A percentile compares a stretch with the other conserved stretches of the same genome.
phyloP scores from a whole-genome alignment of 2,797 vertebrate genomes.

The Macrochelys suwanniensis region DNA sequence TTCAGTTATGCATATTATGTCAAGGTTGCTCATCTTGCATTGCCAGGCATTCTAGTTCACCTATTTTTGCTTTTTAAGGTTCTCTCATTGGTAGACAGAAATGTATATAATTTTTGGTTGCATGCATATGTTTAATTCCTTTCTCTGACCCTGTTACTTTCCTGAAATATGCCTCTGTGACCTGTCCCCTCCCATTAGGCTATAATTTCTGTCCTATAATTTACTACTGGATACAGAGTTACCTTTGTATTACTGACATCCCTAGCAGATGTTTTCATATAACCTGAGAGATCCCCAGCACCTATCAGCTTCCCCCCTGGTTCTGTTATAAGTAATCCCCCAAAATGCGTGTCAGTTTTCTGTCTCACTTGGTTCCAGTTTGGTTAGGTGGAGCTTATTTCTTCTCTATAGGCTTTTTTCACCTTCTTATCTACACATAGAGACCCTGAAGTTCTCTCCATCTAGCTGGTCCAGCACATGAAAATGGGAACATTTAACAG shows the following conservation, averaged over 20 bases:
- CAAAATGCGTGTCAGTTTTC: conserved; percentile 10
- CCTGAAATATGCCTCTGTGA: conserved; percentile 32
- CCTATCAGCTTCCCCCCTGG: conserved; percentile 21
- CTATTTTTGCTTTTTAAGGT: conserved; percentile 8
- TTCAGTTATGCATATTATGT: not conserved
- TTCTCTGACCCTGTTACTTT: conserved; percentile 52
- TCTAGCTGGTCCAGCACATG: not conserved
- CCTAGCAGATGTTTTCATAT: conserved; percentile 53
- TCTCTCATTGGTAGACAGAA: not conserved
- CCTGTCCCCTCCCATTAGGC: conserved; percentile 48
- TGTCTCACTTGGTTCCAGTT: conserved; percentile 58
- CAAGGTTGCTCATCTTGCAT: conserved; percentile 31
- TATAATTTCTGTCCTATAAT: conserved; percentile 64
- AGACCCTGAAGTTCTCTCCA: not conserved
- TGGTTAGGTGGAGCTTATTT: conserved; percentile 23
- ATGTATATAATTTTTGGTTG: not conserved
- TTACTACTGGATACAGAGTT: conserved; percentile 54
- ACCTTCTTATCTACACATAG: not conserved
- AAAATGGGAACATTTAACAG: not conserved
- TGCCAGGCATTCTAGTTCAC: not conserved
- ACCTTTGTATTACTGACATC: conserved; percentile 50
- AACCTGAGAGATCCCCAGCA: conserved; percentile 57
- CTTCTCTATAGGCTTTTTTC: not conserved
- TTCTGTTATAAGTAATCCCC: conserved; percentile 68
- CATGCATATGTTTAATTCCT: conserved; percentile 52